A percentile compares a stretch with the other conserved stretches of the same genome.
phyloP scores from a whole-genome alignment of 2,113 vertebrate species.

The Lophochroa leadbeateri region DNA sequence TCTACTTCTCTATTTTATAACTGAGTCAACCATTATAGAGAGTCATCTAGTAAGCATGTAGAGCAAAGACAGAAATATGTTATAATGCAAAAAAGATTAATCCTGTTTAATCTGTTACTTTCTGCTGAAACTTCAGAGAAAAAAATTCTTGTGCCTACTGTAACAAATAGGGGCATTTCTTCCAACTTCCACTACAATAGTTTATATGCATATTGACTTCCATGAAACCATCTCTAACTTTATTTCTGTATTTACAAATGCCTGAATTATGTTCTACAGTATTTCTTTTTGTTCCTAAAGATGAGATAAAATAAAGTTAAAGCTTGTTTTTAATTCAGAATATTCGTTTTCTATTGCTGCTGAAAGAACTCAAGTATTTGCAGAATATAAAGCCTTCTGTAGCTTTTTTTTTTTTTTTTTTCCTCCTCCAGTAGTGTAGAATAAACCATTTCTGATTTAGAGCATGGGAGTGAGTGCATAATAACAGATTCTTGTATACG shows the following conservation, averaged over 20 bases:
- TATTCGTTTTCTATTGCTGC: neutral
- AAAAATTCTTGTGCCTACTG: neutral
- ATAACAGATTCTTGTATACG: conserved; percentile 7
- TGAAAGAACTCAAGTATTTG: neutral
- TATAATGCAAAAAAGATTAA: conserved; percentile 16
- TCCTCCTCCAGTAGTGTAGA: neutral
- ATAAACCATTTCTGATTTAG: conserved; percentile 21
- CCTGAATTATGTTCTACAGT: neutral
- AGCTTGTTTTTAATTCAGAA: neutral
- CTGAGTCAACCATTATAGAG: neutral
- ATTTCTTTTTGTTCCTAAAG: neutral
- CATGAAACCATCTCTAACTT: conserved; percentile 32
- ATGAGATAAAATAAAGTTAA: neutral
- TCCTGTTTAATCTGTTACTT: conserved; percentile 17
- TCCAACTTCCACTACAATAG: conserved; percentile 33
- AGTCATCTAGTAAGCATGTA: neutral
- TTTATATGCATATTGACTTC: conserved; percentile 12
- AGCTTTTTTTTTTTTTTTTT: neutral
- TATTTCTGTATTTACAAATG: conserved; percentile 18
- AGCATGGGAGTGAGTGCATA: conserved; percentile 33
- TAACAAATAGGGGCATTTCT: conserved; percentile 12
- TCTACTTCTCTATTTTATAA: neutral
- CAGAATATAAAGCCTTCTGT: neutral
- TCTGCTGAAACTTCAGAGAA: conserved; percentile 20
- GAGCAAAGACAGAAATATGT: conserved; percentile 10